Base-by-base conservation (phyloP, 1,140 invertebrate genomes). In the Tetranychus cinnabarinus region DNA sequence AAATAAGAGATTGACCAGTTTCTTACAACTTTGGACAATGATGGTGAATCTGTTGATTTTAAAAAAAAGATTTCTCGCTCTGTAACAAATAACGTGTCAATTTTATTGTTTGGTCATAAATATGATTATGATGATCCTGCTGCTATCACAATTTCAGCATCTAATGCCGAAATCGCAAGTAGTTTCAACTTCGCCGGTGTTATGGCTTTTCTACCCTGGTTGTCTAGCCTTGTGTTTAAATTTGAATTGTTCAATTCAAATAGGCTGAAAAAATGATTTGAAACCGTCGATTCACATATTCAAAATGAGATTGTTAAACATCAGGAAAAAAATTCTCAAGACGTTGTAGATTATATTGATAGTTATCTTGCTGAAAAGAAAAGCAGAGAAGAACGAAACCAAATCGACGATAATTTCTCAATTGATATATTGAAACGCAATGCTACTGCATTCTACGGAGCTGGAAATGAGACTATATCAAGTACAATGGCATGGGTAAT, bases 311-410 rank as follows among this genome's bases (percentile, higher is more conserved):
- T 42, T 6, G 39, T 0, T 42, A 81, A 78, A 62, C 87, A 91
- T 68, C 82, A 85, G 62, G 70, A 76, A 45, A 79, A 77, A 1
- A 83, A 42, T 6, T 42, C 83, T 64, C 72, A 78, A 61, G 67
- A 74, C 64, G 65, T 77, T 34, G 77, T 79, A 47, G 86, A 90
- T 72, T 80, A 90, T 31, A 88, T 91, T 78, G 86, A 90, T 66
- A 79, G 81, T 12, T 90, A 88, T 68, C 73, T 90, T 23, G 76
- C 83, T 47, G 79, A 85, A 73, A 82, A 85, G n/a, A 8, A 57
- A 5, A n/a, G n/a, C 0, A 5, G 56, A 36, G 34, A 57, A 34
- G 33, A 39, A 42, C 0, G 0, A 5, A 42, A 42, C 39, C 8
- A 35, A 35, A 36, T 15, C 0, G 10, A 42, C 39, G 10, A 56